phyloP scores from a whole-genome alignment of 2,797 vertebrate species.

The Synanceia verrucosa region DNA sequence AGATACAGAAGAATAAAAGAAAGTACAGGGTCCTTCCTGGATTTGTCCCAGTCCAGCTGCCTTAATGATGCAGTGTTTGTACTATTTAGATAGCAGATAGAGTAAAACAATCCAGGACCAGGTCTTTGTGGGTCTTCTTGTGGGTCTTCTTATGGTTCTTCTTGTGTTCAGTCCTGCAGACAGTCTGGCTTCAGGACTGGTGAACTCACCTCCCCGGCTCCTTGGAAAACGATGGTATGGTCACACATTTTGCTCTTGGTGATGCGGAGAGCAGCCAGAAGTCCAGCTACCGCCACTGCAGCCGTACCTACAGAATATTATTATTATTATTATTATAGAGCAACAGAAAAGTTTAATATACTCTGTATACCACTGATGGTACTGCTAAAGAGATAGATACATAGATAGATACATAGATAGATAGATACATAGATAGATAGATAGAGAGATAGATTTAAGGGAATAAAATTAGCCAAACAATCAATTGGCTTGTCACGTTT shows the following conservation, averaged over 20 bases:
- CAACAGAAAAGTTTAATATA: not conserved
- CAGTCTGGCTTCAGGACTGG: not conserved
- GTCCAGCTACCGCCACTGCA: constrained; percentile 94
- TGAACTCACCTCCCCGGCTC: constrained; percentile 92
- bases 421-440: not conserved
- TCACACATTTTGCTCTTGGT: constrained; percentile 92
- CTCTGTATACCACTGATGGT: not conserved
- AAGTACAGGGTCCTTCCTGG: not conserved
- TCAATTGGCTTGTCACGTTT: not conserved
- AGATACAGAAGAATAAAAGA: too few species aligned
- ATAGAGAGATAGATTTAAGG: not conserved
- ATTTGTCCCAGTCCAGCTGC: not conserved
- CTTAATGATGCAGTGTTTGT: too few species aligned
- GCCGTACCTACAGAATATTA: constrained; percentile 88
- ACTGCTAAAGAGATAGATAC: not conserved
- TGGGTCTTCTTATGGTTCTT: too few species aligned
- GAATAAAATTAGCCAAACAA: not conserved
- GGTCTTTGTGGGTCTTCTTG: too few species aligned
- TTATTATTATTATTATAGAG: too few species aligned
- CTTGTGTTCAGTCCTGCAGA: not conserved
- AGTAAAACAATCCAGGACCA: too few species aligned
- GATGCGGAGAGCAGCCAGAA: constrained; percentile 92
- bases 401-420: not conserved
- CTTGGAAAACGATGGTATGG: constrained; percentile 95
- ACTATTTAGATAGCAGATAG: not conserved